Evolutionary conservation across 2,888 invertebrate genomes (phyloP), one percentile per base, ranked within the genome.

Genomic region (Poecilus cupreus): DNA sequence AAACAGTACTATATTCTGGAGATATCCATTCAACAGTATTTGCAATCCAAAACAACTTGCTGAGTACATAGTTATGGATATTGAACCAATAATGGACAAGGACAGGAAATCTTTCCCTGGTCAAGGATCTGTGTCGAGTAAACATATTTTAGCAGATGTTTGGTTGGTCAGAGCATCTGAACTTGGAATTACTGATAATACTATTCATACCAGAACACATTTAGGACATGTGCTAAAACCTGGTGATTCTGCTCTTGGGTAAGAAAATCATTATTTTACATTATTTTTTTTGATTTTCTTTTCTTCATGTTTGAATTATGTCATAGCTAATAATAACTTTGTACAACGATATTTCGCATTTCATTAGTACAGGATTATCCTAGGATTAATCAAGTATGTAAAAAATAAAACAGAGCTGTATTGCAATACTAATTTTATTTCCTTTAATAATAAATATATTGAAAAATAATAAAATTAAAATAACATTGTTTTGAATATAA

Each of bases 41-140:
- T 97, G 97, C 86, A 95, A 96, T 87, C 96, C 97, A 0, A 97
- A 96, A 87, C 97, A 98, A 87, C 89, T 99, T 82, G 93, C 94
- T 0, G 97, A 98, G 88, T 99, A 96, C 87, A 93, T 96, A 85
- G 96, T 99, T 0, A 97, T 99, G 96, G 96, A 99, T 87, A 93
- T 97, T 82, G 98, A 98, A 85, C 91, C 93, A 51, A 92, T 97
- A 13, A 91, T 92, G 83, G 93, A 94, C 8, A 92, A 95, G 88
- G 95, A 97, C 85, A 93, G 93, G 84, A 94, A 93, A 87, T 89
- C 91, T 75, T 96, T 96, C 87, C 96, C 96, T 0, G 98, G 98
- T 0, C 97, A 97, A 90, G 97, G 98, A 1, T 91, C 93, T 76
- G 91, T 97, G 80, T 98, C 98, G 0, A 92, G 91, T 81, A 96